Percentiles rank a stretch among this genome's conserved stretches.
phyloP scores from a whole-genome alignment of 2,888 invertebrate genomes.

The Acleris emargana region DNA sequence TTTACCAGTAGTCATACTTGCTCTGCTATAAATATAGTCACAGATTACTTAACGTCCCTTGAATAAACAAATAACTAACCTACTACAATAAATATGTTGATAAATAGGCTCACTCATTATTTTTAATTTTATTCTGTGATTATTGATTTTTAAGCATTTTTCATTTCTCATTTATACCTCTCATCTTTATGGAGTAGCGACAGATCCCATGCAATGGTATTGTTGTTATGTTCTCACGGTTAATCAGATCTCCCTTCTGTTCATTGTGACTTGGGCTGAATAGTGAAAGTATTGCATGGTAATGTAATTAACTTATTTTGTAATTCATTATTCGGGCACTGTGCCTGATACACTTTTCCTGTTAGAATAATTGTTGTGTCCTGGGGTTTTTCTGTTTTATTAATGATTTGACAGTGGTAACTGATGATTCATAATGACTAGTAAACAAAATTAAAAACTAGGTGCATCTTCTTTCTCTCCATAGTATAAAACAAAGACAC shows the following conservation, averaged over 20 bases:
- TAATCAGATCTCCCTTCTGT: conserved; percentile 38
- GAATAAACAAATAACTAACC: neutral
- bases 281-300: conserved; percentile 33
- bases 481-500: too few relatives aligned
- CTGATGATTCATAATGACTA: too few relatives aligned
- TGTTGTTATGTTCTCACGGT: conserved; percentile 52
- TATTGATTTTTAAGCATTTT: too few relatives aligned
- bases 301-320: conserved; percentile 28
- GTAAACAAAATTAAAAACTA: too few relatives aligned
- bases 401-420: too few relatives aligned
- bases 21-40: neutral
- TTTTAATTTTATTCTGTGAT: too few relatives aligned
- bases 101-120: too few relatives aligned
- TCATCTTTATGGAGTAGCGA: conserved; percentile 9
- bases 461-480: too few relatives aligned
- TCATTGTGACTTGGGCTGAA: conserved; percentile 14
- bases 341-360: conserved; percentile 19
- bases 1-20: conserved; percentile 40
- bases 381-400: neutral
- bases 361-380: neutral
- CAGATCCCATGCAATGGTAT: conserved; percentile 37
- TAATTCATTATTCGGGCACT: conserved; percentile 27
- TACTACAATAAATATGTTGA: neutral
- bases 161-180: too few relatives aligned
- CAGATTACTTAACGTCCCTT: neutral